phyloP scores from a whole-genome alignment of 2,888 invertebrate species.

The Eupithecia exiguata region DNA sequence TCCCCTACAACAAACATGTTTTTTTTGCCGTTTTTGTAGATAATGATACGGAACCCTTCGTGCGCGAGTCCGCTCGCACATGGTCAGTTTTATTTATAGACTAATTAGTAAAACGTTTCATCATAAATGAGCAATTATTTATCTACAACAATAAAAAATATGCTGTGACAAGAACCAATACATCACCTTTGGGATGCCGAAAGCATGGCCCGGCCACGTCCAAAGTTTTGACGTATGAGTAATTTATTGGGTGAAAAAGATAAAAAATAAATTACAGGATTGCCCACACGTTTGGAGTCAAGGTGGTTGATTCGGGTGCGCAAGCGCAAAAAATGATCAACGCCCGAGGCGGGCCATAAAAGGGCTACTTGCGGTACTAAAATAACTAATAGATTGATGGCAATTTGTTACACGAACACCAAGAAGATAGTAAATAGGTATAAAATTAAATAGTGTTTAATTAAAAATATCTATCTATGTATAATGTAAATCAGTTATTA shows the following conservation, averaged over 20 bases:
- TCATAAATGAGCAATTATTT: slow-evolving; percentile 69
- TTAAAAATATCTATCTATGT: too few relatives aligned
- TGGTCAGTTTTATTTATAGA: too few relatives aligned
- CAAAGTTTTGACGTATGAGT: slow-evolving; percentile 82
- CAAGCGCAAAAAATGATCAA: slow-evolving; percentile 76
- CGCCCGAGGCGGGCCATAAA: slow-evolving; percentile 65
- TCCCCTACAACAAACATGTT: too few relatives aligned
- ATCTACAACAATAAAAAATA: slow-evolving; percentile 68
- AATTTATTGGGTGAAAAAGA: slow-evolving; percentile 78
- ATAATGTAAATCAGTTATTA: too few relatives aligned
- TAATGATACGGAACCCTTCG: too few relatives aligned
- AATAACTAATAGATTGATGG: slow-evolving; percentile 39
- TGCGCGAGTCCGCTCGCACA: too few relatives aligned
- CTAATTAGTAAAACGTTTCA: slow-evolving; percentile 53
- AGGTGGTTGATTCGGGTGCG: slow-evolving; percentile 81
- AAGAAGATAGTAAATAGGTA: slow-evolving; percentile 3
- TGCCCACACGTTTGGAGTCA: slow-evolving; percentile 80
- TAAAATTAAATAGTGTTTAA: neutral
- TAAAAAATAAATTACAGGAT: slow-evolving; percentile 80
- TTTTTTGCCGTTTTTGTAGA: too few relatives aligned
- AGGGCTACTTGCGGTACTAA: slow-evolving; percentile 65
- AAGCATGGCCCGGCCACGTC: slow-evolving; percentile 58
- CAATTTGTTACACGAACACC: slow-evolving; percentile 24
- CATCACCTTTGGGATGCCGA: slow-evolving; percentile 72
- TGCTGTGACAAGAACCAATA: slow-evolving; percentile 79